phyloP scores from a whole-genome alignment of 2,797 vertebrate genomes.

The Epinephelus malabaricus region DNA sequence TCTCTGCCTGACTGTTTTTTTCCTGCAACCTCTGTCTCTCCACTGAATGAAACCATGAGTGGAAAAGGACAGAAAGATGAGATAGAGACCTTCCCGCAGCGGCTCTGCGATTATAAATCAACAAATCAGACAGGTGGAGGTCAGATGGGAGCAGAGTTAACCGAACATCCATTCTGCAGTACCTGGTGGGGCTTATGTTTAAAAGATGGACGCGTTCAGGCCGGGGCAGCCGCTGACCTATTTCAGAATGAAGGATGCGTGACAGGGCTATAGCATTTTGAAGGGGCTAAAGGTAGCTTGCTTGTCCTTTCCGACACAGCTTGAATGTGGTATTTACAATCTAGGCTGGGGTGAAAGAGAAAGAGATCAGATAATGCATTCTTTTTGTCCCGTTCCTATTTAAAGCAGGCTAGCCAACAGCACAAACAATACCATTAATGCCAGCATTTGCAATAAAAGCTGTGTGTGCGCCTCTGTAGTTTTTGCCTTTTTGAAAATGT shows the following conservation, averaged over 20 bases:
- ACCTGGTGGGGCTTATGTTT: conserved; percentile 69
- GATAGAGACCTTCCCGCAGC: conserved; percentile 61
- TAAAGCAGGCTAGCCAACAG: conserved; percentile 66
- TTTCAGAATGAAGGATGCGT: conserved; percentile 62
- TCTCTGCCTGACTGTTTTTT: conserved; percentile 23
- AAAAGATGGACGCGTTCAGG: conserved; percentile 65
- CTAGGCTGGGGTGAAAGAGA: conserved; percentile 56
- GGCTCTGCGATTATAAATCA: conserved; percentile 75
- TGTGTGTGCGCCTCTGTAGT: conserved; percentile 48
- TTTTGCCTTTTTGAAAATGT: conserved; percentile 75
- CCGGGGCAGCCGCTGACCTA: conserved; percentile 63
- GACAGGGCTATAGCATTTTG: conserved; percentile 67
- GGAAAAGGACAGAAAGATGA: conserved; percentile 67
- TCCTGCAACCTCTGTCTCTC: conserved; percentile 36
- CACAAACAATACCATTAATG: conserved; percentile 69
- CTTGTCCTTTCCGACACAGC: conserved; percentile 60
- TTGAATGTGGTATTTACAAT: conserved; percentile 81
- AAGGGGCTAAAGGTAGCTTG: conserved; percentile 61
- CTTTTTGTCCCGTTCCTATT: conserved; percentile 65
- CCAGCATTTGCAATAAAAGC: conserved; percentile 68
- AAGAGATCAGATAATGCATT: conserved; percentile 71
- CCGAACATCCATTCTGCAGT: conserved; percentile 57
- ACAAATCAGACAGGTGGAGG: conserved; percentile 68
- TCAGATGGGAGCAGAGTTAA: conserved; percentile 69
- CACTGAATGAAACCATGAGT: conserved; percentile 49